Conservation (phyloP, 2,888 invertebrate species). For the Drosophila stalkeri region DNA sequence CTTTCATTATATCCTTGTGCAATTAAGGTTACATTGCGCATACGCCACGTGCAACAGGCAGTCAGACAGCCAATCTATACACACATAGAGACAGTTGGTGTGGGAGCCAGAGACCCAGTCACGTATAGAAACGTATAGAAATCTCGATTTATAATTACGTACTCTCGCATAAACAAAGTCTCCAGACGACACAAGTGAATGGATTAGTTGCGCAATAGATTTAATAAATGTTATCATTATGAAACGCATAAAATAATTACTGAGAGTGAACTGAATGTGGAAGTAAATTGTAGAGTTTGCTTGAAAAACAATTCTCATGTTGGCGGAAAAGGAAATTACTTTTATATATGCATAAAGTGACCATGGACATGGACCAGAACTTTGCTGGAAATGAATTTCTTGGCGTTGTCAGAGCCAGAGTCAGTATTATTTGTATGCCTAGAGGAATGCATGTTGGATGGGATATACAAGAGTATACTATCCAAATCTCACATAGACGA, state of each 20-base stretch:
- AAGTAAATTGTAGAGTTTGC: background rate
- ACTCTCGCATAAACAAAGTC: background rate
- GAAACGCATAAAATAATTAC: background rate
- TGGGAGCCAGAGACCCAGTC: background rate
- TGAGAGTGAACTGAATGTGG: background rate
- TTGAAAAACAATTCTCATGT: too few species aligned
- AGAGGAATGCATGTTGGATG: too few species aligned
- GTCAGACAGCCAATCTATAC: background rate
- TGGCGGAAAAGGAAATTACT: too few species aligned
- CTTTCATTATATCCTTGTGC: constrained; percentile 15
- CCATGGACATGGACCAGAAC: too few species aligned
- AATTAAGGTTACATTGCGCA: constrained; percentile 38
- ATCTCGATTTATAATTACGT: constrained; percentile 23
- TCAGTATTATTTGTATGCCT: too few species aligned
- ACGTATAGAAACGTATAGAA: constrained; percentile 14
- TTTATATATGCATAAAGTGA: too few species aligned
- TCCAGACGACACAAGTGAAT: background rate
- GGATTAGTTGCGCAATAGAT: constrained; percentile 7
- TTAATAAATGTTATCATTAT: background rate
- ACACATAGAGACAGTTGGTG: background rate
- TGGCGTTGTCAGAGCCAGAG: too few species aligned
- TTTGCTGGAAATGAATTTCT: too few species aligned
- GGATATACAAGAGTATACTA: too few species aligned
- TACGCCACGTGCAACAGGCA: constrained; percentile 37
- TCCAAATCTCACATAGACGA: too few species aligned